Conservation (phyloP, 2,888 invertebrate species). For the Sinhomidia bicolor region DNA sequence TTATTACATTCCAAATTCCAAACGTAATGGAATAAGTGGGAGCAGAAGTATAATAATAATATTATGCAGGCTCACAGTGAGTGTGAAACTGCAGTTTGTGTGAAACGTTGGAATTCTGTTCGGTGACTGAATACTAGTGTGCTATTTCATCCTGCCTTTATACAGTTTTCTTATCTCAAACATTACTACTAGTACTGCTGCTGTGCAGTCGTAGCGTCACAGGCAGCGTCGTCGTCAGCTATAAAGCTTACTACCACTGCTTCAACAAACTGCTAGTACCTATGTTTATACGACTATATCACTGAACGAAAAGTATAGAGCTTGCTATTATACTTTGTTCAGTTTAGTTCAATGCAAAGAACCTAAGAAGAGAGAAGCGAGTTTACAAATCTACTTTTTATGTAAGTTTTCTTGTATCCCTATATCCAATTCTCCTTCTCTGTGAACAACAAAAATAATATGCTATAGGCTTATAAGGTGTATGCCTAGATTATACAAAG, state of each 20-base stretch:
- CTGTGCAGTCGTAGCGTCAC: conserved; percentile 17
- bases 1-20: conserved; percentile 38
- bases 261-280: background rate
- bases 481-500: background rate
- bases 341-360: background rate
- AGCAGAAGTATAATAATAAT: background rate
- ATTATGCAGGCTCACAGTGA: background rate
- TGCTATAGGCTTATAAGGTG: background rate
- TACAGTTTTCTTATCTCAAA: conserved; percentile 62
- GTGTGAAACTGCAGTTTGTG: conserved; percentile 16
- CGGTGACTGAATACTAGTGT: conserved; percentile 52
- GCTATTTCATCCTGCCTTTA: conserved; percentile 49
- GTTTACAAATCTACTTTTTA: conserved; percentile 24
- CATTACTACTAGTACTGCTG: background rate
- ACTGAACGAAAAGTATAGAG: background rate
- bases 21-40: conserved; percentile 7
- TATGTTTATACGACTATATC: background rate
- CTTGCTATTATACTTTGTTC: background rate
- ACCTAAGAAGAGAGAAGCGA: background rate
- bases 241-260: background rate
- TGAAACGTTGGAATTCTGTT: conserved; percentile 33
- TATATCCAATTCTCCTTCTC: background rate
- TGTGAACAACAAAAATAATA: background rate
- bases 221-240: background rate
- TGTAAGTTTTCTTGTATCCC: background rate